Evolutionary conservation across 1,140 invertebrate genomes (phyloP).

Genomic region (Drosophila malerkotliana): DNA sequence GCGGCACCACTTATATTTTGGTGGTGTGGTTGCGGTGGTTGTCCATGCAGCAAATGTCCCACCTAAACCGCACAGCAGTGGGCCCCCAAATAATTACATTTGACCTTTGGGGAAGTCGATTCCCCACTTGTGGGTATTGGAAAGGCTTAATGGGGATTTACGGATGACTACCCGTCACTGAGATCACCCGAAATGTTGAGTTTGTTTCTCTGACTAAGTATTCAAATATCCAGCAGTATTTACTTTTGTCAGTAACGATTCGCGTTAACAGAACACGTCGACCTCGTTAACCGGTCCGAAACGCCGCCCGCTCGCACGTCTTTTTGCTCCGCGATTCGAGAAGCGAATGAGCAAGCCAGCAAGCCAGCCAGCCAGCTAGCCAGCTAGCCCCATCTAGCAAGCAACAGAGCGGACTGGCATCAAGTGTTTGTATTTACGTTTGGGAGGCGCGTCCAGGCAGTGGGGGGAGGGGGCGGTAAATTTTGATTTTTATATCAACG

Average conservation of each 20-base stretch:
- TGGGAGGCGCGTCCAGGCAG: neutral
- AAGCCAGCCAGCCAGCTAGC: neutral
- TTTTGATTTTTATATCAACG: conserved; percentile 36
- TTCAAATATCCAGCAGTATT: conserved; percentile 29
- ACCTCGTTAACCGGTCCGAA: conserved; percentile 54
- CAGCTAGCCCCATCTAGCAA: conserved; percentile 4
- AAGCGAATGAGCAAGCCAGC: conserved; percentile 33
- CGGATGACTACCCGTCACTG: conserved; percentile 29
- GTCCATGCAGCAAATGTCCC: conserved; percentile 39
- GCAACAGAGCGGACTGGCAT: conserved; percentile 27
- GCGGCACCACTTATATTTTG: conserved; percentile 32
- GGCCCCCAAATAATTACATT: conserved; percentile 40
- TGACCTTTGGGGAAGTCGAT: conserved; percentile 37
- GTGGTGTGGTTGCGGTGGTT: neutral
- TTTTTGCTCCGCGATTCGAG: conserved; percentile 34
- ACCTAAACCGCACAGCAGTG: neutral
- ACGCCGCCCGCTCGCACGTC: conserved; percentile 33
- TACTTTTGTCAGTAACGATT: conserved; percentile 47
- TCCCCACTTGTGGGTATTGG: conserved; percentile 6
- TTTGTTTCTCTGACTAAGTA: neutral
- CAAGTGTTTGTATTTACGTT: conserved; percentile 33
- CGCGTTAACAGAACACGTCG: conserved; percentile 48
- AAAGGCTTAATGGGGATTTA: conserved; percentile 7
- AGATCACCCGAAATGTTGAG: conserved; percentile 16
- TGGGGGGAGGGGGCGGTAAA: conserved; percentile 9